A percentile compares a stretch with the other conserved stretches of the same genome.
Conservation (phyloP, 2,113 vertebrate genomes). For the Leucosticte australis region DNA sequence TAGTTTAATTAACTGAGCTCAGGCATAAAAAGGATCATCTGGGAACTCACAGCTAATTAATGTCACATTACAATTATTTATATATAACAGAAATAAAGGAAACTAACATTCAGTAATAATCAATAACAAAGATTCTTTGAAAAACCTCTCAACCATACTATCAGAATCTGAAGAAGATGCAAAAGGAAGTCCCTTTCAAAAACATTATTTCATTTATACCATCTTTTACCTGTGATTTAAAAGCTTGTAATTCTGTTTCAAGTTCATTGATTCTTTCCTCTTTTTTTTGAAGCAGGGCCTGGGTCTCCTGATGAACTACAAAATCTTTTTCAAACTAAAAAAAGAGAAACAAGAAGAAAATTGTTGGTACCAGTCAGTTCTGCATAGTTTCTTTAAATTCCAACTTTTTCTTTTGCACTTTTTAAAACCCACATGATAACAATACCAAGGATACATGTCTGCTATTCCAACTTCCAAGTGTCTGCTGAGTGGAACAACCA, state of each 20-base stretch:
- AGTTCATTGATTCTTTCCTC: slow-evolving; percentile 88
- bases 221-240: slow-evolving; percentile 86
- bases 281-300: slow-evolving; percentile 84
- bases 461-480: not conserved
- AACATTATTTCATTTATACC: not conserved
- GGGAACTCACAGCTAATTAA: slow-evolving; percentile 47
- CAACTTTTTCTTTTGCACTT: not conserved
- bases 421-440: not conserved
- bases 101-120: slow-evolving; percentile 18
- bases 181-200: not conserved
- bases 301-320: slow-evolving; percentile 87
- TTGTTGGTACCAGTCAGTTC: not conserved
- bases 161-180: not conserved
- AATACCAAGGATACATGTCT: not conserved
- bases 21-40: slow-evolving; percentile 26
- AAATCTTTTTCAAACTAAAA: slow-evolving; percentile 93
- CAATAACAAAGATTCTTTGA: not conserved
- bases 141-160: not conserved
- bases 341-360: not conserved
- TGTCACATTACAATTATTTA: not conserved
- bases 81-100: slow-evolving; percentile 25
- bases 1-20: slow-evolving; percentile 57
- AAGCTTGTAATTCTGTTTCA: slow-evolving; percentile 86
- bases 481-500: not conserved
- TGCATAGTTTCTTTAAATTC: not conserved